Evolutionary conservation across 2,797 vertebrate genomes (phyloP), one percentile per base, ranked within the genome.

Genomic region (Hoplostethus mediterraneus): DNA sequence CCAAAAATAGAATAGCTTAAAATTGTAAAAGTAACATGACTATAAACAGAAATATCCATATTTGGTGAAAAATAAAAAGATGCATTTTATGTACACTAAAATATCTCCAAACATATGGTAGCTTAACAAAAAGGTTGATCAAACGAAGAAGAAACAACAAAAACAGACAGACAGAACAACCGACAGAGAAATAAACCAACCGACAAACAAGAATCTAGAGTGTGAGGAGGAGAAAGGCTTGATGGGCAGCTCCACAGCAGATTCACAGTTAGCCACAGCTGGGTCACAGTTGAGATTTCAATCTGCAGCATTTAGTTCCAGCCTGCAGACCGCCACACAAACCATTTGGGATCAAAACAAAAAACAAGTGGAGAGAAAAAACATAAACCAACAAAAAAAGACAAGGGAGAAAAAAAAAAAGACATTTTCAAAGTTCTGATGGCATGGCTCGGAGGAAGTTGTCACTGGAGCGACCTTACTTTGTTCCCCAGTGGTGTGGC

Each of bases 231-330:
- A 87, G 78, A 89, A 82, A 91, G 87, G 90, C 92, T 92, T 86
- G 92, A 90, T 73, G 90, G 92, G 93, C 93, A 94, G 92, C 90
- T 90, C 93, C 89, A 92, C 92, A 91, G 93, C 87, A 93, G 92
- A 93, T 95, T 95, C 95, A 95, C 95, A 95, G 94, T 95, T 95
- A 93, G 89, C 92, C 87, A 93, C 92, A 93, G 93, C 81, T 91
- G 90, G 89, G 92, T 95, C 94, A 95, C 94, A 95, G 94, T 95
- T 89, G 89, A 95, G 92, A 94, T 92, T 92, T 94, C 89, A 91
- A 93, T 95, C 94, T 91, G 92, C 90, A 94, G 93, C 90, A 70
- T 93, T 91, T 92, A 88, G 92, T 93, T 94, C 89, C 90, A 92
- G 91, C 71, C 87, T 84, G 88, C 91, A 91, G 82, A 92, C 83